Conservation (phyloP, 1,140 invertebrate species). For the Octopus bimaculoides region DNA sequence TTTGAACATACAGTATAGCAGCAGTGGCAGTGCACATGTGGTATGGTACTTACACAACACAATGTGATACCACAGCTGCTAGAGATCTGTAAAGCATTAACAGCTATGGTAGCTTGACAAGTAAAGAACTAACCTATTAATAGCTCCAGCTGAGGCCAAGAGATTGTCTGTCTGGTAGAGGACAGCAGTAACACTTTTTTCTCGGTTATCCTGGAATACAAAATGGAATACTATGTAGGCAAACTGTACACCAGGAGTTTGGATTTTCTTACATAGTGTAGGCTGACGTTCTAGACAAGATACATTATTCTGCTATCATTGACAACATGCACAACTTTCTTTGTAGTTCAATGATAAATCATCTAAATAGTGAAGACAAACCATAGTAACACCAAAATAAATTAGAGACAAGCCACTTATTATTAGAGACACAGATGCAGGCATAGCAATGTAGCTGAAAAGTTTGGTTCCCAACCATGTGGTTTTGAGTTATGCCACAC, state of each 20-base stretch:
- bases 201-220: conserved; percentile 25
- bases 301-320: not conserved
- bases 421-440: too few relatives aligned
- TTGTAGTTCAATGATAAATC: not conserved
- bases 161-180: conserved; percentile 75
- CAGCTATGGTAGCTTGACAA: not conserved
- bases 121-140: conserved; percentile 67
- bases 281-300: not conserved
- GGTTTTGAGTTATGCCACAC: too few relatives aligned
- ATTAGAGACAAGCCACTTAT: too few relatives aligned
- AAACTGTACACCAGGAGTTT: not conserved
- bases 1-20: too few relatives aligned
- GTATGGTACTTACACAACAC: not conserved
- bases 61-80: not conserved
- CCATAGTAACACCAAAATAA: too few relatives aligned
- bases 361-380: not conserved
- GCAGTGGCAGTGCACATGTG: too few relatives aligned
- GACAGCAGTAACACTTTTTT: conserved; percentile 72
- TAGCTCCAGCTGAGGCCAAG: conserved; percentile 76
- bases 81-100: not conserved
- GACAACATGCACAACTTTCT: too few relatives aligned
- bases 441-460: too few relatives aligned
- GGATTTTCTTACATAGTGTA: not conserved
- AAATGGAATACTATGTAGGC: not conserved
- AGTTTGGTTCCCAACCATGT: too few relatives aligned